Evolutionary conservation across 2,888 invertebrate species (phyloP), one percentile per base, ranked within the genome.

Genomic region (Cosmia pyralina): DNA sequence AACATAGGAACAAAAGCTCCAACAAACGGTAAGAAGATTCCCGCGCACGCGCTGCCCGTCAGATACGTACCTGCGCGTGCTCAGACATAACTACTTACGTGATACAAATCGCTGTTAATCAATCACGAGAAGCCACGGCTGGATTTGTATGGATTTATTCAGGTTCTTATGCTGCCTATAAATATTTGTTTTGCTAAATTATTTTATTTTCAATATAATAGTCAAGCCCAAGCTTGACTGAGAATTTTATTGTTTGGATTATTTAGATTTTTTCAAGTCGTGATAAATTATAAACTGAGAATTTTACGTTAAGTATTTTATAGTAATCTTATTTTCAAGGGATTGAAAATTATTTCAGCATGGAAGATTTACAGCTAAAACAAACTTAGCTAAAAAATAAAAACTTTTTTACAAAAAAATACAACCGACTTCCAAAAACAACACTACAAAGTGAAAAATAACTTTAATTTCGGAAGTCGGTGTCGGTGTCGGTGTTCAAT

Each of bases 101-200:
- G 76, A 72, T 83, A 82, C 78, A 83, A 85, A 87, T 84, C 71
- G 68, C 80, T 77, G 75, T 70, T 82, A 85, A 86, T 85, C 87
- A 79, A 85, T 86, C 77, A 81, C 75, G 48, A 72, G 72, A 77
- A 74, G 66, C 62, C 38, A 62, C 57, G 44, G 44, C 59, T 67
- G 44, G 53, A 65, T 72, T 59, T 68, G n/a, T 78, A 73, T 70
- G 75, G 70, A 86, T 82, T 70, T 72, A 85, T 74, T 65, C 77
- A 68, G 15, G 55, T 68, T 77, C 69, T 69, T 58, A 64, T 46
- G 15, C 22, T 46, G 28, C n/a, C 19, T 28, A 46, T 48, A 53
- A 64, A 65, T 13, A 63, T 65, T 60, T 48, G 59, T 41, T 55
- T 55, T 6, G 28, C 28, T n/a, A 58, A 50, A n/a, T 58, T 13